Conservation (phyloP, 2,888 invertebrate genomes). For the Drosophila formosana region DNA sequence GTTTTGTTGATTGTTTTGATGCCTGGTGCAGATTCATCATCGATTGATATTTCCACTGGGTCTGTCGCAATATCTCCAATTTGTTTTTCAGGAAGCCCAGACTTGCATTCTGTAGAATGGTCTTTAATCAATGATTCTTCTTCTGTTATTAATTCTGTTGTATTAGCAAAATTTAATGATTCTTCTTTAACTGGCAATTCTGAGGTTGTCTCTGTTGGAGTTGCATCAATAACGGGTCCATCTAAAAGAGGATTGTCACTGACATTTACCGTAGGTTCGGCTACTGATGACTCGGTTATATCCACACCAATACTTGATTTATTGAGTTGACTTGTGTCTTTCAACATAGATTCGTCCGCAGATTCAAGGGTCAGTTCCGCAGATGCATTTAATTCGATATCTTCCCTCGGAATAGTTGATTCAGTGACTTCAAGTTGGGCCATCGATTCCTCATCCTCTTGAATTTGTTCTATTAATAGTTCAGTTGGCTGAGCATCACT, state of each 20-base stretch:
- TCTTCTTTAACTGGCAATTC: neutral
- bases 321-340: neutral
- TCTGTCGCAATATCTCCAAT: neutral
- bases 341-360: neutral
- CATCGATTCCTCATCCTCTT: neutral
- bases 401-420: neutral
- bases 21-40: neutral
- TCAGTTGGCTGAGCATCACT: neutral
- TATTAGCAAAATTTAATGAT: neutral
- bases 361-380: neutral
- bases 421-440: neutral
- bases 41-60: neutral
- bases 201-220: no score
- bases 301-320: constrained; percentile 1
- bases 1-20: neutral
- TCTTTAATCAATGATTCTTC: neutral
- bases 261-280: neutral
- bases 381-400: constrained; percentile 1
- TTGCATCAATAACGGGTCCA: neutral
- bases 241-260: neutral
- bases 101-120: neutral
- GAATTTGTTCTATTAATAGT: neutral
- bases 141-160: neutral
- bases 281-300: neutral
- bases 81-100: neutral